Percentiles rank a stretch among this genome's conserved stretches.
phyloP scores from a whole-genome alignment of 2,113 vertebrate species.

The Psophia crepitans region DNA sequence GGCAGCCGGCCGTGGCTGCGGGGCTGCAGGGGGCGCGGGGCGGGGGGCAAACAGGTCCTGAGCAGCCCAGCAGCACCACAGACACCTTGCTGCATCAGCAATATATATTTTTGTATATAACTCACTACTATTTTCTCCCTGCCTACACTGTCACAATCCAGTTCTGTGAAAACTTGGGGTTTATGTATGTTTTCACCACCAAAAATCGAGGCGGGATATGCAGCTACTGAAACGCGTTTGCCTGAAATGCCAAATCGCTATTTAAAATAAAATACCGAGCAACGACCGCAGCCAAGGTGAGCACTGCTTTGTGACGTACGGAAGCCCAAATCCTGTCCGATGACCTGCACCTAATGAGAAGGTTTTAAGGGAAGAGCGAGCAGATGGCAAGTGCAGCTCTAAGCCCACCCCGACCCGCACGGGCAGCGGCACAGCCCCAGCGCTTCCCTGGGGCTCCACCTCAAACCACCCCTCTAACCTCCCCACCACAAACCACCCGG shows the following conservation, averaged over 20 bases:
- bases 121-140: not conserved
- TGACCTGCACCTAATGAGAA: rapidly evolving
- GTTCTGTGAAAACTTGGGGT: rapidly evolving
- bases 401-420: no score
- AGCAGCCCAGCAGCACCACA: not conserved
- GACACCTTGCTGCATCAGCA: not conserved
- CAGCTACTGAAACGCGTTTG: no score
- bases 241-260: no score
- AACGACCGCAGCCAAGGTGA: not conserved
- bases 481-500: not conserved
- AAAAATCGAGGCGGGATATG: no score
- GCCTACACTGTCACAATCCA: not conserved
- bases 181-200: not conserved
- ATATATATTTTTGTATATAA: no score
- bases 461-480: not conserved
- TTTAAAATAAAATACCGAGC: not conserved
- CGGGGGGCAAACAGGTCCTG: rapidly evolving
- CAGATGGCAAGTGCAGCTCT: rapidly evolving
- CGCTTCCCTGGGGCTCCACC: rapidly evolving
- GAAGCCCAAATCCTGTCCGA: not conserved
- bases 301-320: rapidly evolving
- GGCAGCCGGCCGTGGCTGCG: rapidly evolving
- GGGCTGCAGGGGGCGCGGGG: not conserved
- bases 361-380: not conserved
- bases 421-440: not conserved